Percentiles rank a stretch among this genome's conserved stretches.
These are phyloP conservation scores for Pyrocephalus nanus DNA, from an alignment of 2,797 vertebrate species.

Conservation along the genomic window DNA sequence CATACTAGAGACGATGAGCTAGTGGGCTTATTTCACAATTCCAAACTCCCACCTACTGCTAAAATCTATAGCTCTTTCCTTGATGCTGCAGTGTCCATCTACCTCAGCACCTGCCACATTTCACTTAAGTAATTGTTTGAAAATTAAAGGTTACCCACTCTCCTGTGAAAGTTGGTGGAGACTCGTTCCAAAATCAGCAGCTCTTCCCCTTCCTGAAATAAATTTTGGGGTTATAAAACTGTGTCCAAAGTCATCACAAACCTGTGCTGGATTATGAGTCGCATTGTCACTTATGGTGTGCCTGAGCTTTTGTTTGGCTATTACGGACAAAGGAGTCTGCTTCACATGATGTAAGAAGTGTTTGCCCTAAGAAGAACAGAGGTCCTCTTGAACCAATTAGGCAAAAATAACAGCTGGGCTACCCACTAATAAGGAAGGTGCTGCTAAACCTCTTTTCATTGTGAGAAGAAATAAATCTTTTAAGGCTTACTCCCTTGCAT, in stretches of 20 bases:
- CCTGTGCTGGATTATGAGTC: conserved; percentile 45
- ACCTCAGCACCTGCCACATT: neutral
- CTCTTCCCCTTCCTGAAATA: conserved; percentile 47
- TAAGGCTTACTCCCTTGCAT: conserved; percentile 72
- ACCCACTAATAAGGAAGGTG: conserved; percentile 72
- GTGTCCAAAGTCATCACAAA: conserved; percentile 54
- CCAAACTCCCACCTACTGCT: conserved; percentile 4
- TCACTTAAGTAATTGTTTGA: conserved; percentile 43
- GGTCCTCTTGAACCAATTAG: conserved; percentile 72
- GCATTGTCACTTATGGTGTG: conserved; percentile 50
- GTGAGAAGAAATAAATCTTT: conserved; percentile 73
- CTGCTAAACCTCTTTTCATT: conserved; percentile 72
- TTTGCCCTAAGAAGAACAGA: conserved; percentile 73
- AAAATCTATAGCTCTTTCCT: conserved; percentile 24
- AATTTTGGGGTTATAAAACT: conserved; percentile 46
- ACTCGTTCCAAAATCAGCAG: conserved; percentile 9
- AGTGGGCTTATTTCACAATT: neutral
- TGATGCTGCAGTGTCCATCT: neutral
- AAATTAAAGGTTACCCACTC: conserved; percentile 39
- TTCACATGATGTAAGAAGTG: conserved; percentile 72
- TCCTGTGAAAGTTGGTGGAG: conserved; percentile 12
- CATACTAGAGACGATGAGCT: neutral
- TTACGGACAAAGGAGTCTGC: conserved; percentile 63
- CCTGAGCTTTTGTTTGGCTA: conserved; percentile 70
- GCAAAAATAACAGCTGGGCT: conserved; percentile 74